A percentile compares a stretch with the other conserved stretches of the same genome.
These are phyloP conservation scores for Apogon talboti DNA, from an alignment of 2,797 vertebrate genomes.

Conservation along the genomic window DNA sequence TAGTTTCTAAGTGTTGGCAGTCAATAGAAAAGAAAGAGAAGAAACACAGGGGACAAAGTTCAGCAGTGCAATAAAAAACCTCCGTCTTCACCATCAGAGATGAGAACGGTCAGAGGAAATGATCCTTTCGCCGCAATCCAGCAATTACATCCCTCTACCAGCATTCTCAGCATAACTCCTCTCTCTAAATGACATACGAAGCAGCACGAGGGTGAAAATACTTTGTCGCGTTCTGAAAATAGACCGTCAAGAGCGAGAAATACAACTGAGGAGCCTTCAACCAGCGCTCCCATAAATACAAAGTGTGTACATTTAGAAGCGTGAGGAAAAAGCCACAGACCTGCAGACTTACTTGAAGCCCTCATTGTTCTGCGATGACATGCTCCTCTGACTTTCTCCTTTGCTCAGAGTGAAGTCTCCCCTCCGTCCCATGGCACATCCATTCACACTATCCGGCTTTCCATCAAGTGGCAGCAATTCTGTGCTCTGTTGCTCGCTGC, in stretches of 20 bases:
- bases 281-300: background rate
- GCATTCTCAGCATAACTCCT: conserved; percentile 71
- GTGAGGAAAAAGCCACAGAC: background rate
- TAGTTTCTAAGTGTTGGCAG: conserved; percentile 28
- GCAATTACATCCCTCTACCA: conserved; percentile 70
- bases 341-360: conserved; percentile 73
- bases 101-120: conserved; percentile 64
- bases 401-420: conserved; percentile 36
- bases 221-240: conserved; percentile 45
- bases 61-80: conserved; percentile 59
- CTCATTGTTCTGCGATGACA: conserved; percentile 69
- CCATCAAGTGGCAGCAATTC: conserved; percentile 35
- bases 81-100: conserved; percentile 57
- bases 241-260: conserved; percentile 17
- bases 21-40: conserved; percentile 14
- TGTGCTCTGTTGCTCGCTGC: conserved; percentile 35
- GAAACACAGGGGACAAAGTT: conserved; percentile 64
- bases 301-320: background rate
- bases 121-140: conserved; percentile 62
- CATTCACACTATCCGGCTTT: conserved; percentile 37
- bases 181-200: conserved; percentile 59
- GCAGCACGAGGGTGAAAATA: conserved; percentile 34
- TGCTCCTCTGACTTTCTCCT: conserved; percentile 45
- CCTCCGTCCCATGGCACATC: conserved; percentile 54
- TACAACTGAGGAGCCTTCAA: conserved; percentile 5